A percentile compares a stretch with the other conserved stretches of the same genome.
Evolutionary conservation across 1,140 invertebrate genomes (phyloP).

Genomic region (Neodiprion lecontei): DNA sequence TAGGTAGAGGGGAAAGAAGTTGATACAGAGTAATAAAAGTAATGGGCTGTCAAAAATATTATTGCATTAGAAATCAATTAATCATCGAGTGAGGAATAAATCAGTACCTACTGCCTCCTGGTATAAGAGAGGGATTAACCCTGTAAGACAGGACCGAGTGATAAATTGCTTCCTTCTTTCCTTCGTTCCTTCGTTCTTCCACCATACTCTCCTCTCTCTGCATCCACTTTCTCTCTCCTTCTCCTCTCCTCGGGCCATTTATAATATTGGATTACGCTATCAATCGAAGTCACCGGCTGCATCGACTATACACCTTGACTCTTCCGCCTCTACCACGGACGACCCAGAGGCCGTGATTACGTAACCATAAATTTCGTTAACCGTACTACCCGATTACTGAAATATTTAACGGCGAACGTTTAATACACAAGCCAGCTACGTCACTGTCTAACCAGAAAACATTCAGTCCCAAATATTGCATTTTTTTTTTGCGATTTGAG

Average conservation of each 20-base stretch:
- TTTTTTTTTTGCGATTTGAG: too few species aligned
- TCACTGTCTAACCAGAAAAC: too few species aligned
- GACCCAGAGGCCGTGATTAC: neutral
- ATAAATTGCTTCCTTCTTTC: conserved; percentile 37
- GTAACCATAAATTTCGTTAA: neutral
- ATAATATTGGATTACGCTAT: conserved; percentile 45
- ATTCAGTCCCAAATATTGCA: too few species aligned
- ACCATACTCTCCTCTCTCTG: neutral
- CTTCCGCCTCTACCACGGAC: neutral
- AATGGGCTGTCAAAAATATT: conserved; percentile 16
- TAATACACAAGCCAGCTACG: neutral
- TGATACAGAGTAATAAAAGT: conserved; percentile 7
- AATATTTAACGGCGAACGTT: neutral
- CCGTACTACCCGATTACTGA: neutral
- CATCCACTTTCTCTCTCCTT: neutral
- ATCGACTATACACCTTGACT: neutral
- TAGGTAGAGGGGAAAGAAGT: neutral
- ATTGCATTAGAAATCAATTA: conserved; percentile 35
- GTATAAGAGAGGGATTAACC: conserved; percentile 40
- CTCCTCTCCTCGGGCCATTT: conserved; percentile 32
- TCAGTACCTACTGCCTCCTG: conserved; percentile 25
- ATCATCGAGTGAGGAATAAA: conserved; percentile 38
- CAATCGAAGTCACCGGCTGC: conserved; percentile 38
- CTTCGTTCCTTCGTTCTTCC: neutral
- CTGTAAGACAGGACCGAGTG: conserved; percentile 27